Evolutionary conservation across 2,888 invertebrate species (phyloP).

Genomic region (Cataglyphis rosenhaueri): DNA sequence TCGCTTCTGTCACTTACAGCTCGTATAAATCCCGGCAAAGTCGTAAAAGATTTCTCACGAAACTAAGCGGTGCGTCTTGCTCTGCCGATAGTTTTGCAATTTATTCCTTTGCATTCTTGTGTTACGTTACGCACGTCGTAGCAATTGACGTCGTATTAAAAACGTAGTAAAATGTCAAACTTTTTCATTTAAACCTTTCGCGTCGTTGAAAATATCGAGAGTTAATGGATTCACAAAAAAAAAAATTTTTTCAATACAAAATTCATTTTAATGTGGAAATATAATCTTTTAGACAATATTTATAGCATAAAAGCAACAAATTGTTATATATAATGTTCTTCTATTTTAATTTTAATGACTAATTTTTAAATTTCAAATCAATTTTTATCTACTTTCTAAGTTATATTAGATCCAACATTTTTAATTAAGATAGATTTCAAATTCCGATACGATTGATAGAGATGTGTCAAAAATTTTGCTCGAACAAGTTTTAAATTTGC

Average conservation of each 20-base stretch:
- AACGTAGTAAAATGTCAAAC: conserved; percentile 12
- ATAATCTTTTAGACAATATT: not conserved
- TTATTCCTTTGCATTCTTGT: conserved; percentile 67
- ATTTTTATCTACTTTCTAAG: not conserved
- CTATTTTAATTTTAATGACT: not conserved
- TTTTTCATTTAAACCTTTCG: not conserved
- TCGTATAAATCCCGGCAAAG: conserved; percentile 80
- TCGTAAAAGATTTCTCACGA: conserved; percentile 79
- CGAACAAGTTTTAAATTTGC: not conserved
- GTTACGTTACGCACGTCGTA: conserved; percentile 14
- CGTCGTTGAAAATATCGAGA: conserved; percentile 7
- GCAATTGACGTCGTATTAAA: conserved; percentile 13
- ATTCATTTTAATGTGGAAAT: not conserved
- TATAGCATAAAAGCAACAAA: not conserved
- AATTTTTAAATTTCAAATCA: not conserved
- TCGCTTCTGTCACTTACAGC: conserved; percentile 80
- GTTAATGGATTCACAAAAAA: not conserved
- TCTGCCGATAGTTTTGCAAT: conserved; percentile 80
- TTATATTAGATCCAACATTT: not conserved
- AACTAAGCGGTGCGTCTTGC: conserved; percentile 69
- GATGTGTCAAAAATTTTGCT: not conserved
- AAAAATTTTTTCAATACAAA: not conserved
- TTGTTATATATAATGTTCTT: not conserved
- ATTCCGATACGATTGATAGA: not conserved
- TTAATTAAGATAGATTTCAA: not conserved